Conservation (phyloP, 2,797 vertebrate genomes). For the Hydrolagus colliei region DNA sequence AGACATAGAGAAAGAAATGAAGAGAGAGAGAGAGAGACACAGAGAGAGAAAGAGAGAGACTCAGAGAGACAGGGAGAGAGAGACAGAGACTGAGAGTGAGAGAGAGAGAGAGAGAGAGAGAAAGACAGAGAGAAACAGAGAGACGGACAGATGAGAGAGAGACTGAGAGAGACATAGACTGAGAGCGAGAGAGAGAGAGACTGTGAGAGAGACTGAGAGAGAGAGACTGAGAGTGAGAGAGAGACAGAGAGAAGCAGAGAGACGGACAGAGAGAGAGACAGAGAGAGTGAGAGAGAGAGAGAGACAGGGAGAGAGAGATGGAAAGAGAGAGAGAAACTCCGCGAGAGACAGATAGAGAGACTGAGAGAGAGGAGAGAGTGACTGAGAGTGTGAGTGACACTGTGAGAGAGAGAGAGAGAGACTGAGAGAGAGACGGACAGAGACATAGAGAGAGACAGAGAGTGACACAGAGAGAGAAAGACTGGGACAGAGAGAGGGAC, state of each 20-base stretch:
- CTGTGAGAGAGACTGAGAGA: neutral
- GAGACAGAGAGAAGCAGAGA: neutral
- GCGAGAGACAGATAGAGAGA: too few species aligned
- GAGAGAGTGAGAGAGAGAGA: too few species aligned
- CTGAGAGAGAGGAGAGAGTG: neutral
- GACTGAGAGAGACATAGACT: too few species aligned
- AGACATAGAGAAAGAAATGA: neutral
- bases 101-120: neutral
- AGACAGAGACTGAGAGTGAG: neutral
- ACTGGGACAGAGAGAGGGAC: too few species aligned
- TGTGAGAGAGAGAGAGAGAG: neutral
- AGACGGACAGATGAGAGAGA: too few species aligned
- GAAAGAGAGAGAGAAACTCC: too few species aligned
- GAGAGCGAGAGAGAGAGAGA: neutral
- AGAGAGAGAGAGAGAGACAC: neutral
- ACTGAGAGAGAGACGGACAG: neutral
- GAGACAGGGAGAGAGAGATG: too few species aligned
- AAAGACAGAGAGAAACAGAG: too few species aligned
- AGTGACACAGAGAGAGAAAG: too few species aligned
- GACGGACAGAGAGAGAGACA: too few species aligned
- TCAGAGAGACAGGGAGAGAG: too few species aligned
- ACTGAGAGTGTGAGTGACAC: neutral
- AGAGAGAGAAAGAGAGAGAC: neutral
- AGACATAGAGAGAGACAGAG: too few species aligned
- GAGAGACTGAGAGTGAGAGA: neutral